Evolutionary conservation across 2,888 invertebrate genomes (phyloP).

Genomic region (Panopea generosa): DNA sequence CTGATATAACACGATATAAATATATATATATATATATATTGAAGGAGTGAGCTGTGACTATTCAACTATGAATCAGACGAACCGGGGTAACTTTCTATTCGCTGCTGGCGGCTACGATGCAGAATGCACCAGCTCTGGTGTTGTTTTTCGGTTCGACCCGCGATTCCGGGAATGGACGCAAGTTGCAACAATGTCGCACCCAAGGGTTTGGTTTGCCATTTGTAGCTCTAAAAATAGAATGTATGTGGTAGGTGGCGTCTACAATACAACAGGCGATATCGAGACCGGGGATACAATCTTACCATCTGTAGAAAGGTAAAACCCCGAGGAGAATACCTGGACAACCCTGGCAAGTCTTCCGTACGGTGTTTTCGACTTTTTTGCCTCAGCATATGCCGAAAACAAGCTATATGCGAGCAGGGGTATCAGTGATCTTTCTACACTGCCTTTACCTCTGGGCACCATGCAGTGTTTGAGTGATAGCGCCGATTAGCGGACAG

Average conservation of each 20-base stretch:
- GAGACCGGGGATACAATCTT: slow-evolving; percentile 78
- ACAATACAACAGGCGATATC: slow-evolving; percentile 75
- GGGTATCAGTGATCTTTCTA: slow-evolving; percentile 80
- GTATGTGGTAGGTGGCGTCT: slow-evolving; percentile 80
- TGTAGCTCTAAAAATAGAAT: slow-evolving; percentile 74
- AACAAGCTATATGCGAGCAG: slow-evolving; percentile 79
- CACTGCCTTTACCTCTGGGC: slow-evolving; percentile 77
- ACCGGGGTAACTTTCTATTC: slow-evolving; percentile 83
- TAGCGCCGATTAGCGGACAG: slow-evolving; percentile 75
- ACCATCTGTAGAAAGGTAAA: slow-evolving; percentile 79
- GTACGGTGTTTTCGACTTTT: slow-evolving; percentile 76
- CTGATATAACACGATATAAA: too few relatives aligned
- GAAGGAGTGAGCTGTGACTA: slow-evolving; percentile 74
- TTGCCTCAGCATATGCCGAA: slow-evolving; percentile 67
- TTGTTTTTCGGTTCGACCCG: slow-evolving; percentile 78
- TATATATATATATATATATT: slow-evolving; percentile 5
- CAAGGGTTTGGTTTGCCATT: slow-evolving; percentile 81
- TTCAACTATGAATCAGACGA: slow-evolving; percentile 76
- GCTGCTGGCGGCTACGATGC: slow-evolving; percentile 82
- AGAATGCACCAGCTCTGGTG: slow-evolving; percentile 68
- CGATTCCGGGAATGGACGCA: slow-evolving; percentile 78
- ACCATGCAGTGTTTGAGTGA: slow-evolving; percentile 58
- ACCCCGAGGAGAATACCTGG: slow-evolving; percentile 81
- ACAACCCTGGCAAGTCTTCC: slow-evolving; percentile 72
- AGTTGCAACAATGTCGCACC: slow-evolving; percentile 77